Evolutionary conservation across 2,888 invertebrate species (phyloP), one percentile per base, ranked within the genome.

Genomic region (Heteromurus nitidus): DNA sequence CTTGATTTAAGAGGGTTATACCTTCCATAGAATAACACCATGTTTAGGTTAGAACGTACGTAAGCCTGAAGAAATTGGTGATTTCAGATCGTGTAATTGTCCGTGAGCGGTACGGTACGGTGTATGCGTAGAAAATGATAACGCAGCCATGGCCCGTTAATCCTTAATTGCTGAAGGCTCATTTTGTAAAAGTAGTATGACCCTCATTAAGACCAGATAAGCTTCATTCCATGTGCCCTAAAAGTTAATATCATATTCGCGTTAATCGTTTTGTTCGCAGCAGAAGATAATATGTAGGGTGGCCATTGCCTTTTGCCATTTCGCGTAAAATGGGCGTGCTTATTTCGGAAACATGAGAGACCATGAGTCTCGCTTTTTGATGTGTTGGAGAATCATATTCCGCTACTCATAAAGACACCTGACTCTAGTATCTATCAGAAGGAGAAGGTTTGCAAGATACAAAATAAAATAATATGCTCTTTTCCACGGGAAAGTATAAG

Each of bases 281-380:
- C n/a, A n/a, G n/a, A n/a, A 28, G 22, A 53, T 53, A 65, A 65
- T n/a, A n/a, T 64, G 53, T 74, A 53, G 74, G 64, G 53, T 74
- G 80, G 80, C 73, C 80, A 80, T 80, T 80, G 74, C 44, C 74
- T 74, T 80, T 80, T 74, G 74, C 80, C 74, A 74, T 80, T 74
- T 74, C 18, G 64, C 11, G 42, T 18, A 53, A 55, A 30, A n/a
- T 26, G 44, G 30, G 50, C 18, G n/a, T 50, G n/a, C 36, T 42
- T 62, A 3, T 18, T 31, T 62, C 36, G 36, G 13, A 44, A 3
- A 44, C 44, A 22, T 18, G 9, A 50, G n/a, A 47, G n/a, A n/a
- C n/a, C n/a, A n/a, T n/a, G n/a, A n/a, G n/a, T n/a, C 22, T 50
- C 18, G 13, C 18, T 18, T 20, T 18, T n/a, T 60, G 60, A 9